These are phyloP conservation scores for Chaetodon trifasciatus DNA, from an alignment of 2,797 vertebrate genomes.

Conservation along the genomic window DNA sequence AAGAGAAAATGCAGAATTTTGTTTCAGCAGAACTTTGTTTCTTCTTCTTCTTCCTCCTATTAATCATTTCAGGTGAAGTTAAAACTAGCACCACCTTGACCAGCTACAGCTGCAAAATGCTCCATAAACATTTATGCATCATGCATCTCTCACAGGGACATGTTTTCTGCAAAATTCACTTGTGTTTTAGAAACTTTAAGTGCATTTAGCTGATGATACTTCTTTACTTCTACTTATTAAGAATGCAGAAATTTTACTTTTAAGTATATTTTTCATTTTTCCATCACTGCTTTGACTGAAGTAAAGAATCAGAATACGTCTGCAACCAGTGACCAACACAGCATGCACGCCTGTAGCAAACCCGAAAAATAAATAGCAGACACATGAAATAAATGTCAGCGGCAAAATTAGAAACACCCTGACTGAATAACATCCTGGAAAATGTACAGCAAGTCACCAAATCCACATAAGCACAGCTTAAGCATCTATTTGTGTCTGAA, in stretches of 20 bases:
- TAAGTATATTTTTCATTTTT: background rate
- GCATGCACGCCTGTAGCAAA: background rate
- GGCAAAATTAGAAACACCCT: background rate
- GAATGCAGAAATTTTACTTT: background rate
- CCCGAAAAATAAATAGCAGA: background rate
- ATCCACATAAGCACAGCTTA: background rate
- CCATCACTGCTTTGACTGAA: background rate
- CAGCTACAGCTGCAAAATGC: background rate
- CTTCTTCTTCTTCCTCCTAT: background rate
- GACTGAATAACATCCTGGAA: background rate
- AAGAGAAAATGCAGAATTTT: background rate
- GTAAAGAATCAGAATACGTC: background rate
- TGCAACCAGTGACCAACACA: background rate
- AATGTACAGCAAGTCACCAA: background rate
- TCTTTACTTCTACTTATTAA: background rate
- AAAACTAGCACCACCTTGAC: background rate
- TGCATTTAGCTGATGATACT: background rate
- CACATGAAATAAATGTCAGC: background rate
- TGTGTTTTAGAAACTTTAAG: background rate
- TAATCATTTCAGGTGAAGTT: background rate
- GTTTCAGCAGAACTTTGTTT: background rate
- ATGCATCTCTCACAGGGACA: background rate
- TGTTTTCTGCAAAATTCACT: background rate
- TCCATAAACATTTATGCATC: background rate
- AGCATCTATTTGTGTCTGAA: conserved; percentile 2